Percentiles rank a stretch among this genome's conserved stretches.
Conservation (phyloP, 1,140 invertebrate genomes). For the Ostrea edulis region DNA sequence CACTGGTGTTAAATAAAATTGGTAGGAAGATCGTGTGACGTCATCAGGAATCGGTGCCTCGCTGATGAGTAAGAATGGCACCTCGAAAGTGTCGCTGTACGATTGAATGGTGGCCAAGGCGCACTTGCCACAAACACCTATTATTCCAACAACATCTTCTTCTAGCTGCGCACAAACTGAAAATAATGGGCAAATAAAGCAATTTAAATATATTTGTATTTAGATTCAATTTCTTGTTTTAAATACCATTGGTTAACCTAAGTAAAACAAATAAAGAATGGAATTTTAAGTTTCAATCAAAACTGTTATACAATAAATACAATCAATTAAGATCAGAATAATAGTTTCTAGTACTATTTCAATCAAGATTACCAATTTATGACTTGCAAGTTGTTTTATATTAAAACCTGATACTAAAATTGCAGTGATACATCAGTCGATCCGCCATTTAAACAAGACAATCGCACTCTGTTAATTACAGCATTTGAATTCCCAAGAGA, state of each 20-base stretch:
- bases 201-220: not conserved
- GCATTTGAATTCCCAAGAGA: not conserved
- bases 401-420: not conserved
- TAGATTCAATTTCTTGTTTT: too few relatives aligned
- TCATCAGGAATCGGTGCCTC: not conserved
- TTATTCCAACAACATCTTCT: constrained; percentile 92
- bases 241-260: too few relatives aligned
- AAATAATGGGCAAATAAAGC: constrained; percentile 74
- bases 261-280: not conserved
- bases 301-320: too few relatives aligned
- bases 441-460: not conserved
- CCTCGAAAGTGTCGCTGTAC: constrained; percentile 96
- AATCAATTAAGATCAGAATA: too few relatives aligned
- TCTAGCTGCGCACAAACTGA: constrained; percentile 95
- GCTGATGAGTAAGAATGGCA: constrained; percentile 83
- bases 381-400: constrained; percentile 40
- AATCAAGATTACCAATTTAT: not conserved
- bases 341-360: not conserved
- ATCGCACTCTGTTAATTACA: not conserved
- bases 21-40: constrained; percentile 51
- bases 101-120: constrained; percentile 96
- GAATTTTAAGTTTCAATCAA: not conserved
- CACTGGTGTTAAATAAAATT: constrained; percentile 88
- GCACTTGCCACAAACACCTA: constrained; percentile 93
- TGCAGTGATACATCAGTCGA: not conserved